These are phyloP conservation scores for Zygothrica quintamaculata DNA, from an alignment of 2,888 invertebrate species.

Conservation along the genomic window DNA sequence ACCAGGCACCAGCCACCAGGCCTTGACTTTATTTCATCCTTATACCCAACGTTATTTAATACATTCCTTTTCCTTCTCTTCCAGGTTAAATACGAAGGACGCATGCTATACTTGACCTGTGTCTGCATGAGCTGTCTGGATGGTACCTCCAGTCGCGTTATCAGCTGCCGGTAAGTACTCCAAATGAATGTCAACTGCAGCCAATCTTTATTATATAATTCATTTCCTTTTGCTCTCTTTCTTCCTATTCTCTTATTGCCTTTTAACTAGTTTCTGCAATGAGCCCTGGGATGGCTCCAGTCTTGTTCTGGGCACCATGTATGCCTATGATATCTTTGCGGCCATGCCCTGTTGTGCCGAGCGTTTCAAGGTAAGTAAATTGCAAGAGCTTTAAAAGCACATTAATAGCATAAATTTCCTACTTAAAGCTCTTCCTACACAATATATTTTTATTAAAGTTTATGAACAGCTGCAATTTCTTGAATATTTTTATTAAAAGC, in stretches of 20 bases:
- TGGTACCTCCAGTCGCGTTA: constrained; percentile 90
- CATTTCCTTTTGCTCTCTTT: too few relatives aligned
- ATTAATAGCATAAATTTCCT: constrained; percentile 1
- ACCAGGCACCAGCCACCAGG: constrained; percentile 9
- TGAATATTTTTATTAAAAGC: too few relatives aligned
- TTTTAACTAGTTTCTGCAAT: constrained; percentile 87
- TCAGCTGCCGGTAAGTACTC: constrained; percentile 88
- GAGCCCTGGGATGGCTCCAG: constrained; percentile 97
- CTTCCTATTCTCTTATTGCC: not conserved
- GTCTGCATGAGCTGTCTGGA: constrained; percentile 98
- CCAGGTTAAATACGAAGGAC: constrained; percentile 95
- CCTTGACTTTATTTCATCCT: constrained; percentile 1
- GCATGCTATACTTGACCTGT: constrained; percentile 95
- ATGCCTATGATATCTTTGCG: constrained; percentile 99
- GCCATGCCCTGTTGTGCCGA: constrained; percentile 98
- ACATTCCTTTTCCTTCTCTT: constrained; percentile 57
- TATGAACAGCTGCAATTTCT: too few relatives aligned
- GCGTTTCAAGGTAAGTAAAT: constrained; percentile 90
- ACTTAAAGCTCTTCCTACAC: too few relatives aligned
- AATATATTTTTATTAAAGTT: too few relatives aligned
- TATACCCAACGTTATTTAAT: constrained; percentile 27
- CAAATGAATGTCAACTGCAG: not conserved
- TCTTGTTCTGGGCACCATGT: constrained; percentile 98
- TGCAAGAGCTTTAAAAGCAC: not conserved
- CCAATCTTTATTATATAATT: not conserved